phyloP scores from a whole-genome alignment of 2,797 vertebrate species.

The Philypnodon macrostomus region DNA sequence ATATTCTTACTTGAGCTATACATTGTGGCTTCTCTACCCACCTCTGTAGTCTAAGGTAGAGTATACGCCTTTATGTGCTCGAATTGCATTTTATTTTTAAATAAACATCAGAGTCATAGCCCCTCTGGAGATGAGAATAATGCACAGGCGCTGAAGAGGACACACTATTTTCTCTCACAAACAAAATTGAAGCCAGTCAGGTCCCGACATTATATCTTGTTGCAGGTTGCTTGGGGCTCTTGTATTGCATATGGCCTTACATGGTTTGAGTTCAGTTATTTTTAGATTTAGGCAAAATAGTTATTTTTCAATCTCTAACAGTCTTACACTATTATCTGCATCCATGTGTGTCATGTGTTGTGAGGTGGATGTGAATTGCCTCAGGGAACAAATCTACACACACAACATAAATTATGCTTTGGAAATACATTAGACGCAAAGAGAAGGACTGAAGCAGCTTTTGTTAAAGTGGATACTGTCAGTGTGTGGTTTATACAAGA shows the following conservation, averaged over 20 bases:
- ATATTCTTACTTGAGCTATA: too few species aligned
- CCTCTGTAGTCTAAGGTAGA: too few species aligned
- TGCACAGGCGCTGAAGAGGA: not conserved
- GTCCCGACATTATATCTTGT: not conserved
- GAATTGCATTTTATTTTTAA: constrained; percentile 17
- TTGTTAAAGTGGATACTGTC: constrained; percentile 3
- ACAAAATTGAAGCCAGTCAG: constrained; percentile 11
- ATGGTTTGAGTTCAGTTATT: constrained; percentile 7
- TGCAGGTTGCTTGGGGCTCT: constrained; percentile 8
- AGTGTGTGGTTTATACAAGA: not conserved
- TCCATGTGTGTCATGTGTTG: constrained; percentile 8
- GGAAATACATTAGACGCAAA: constrained; percentile 15
- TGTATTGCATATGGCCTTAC: constrained; percentile 5
- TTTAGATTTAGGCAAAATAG: constrained; percentile 15
- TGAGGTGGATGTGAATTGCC: constrained; percentile 1
- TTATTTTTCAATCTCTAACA: constrained; percentile 3
- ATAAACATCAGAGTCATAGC: constrained; percentile 3
- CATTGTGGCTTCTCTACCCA: too few species aligned
- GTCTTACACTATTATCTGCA: not conserved
- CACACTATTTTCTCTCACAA: constrained; percentile 8
- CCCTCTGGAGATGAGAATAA: constrained; percentile 7
- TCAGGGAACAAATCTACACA: not conserved
- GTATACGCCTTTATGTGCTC: constrained; percentile 7
- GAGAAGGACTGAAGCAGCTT: constrained; percentile 15
- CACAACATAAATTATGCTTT: constrained; percentile 14